Evolutionary conservation across 2,888 invertebrate species (phyloP).

Genomic region (Drosophila mulleri): DNA sequence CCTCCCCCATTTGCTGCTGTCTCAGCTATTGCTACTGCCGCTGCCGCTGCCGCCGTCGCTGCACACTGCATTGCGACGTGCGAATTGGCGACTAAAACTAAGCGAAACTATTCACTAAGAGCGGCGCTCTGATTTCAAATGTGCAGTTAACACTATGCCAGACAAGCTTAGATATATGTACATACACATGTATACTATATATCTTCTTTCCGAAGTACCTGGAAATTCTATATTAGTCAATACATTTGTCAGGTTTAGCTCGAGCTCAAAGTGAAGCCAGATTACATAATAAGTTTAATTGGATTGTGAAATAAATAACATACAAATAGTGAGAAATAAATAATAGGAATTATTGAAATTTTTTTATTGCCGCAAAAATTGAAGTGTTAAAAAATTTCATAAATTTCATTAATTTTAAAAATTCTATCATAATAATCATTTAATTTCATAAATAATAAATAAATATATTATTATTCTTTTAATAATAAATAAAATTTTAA

Average conservation of each 20-base stretch:
- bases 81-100: conserved; percentile 39
- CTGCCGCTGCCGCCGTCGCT: neutral
- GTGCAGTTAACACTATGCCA: neutral
- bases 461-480: too few relatives aligned
- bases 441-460: too few relatives aligned
- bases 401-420: too few relatives aligned
- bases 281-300: too few relatives aligned
- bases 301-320: too few relatives aligned
- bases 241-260: neutral
- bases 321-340: too few relatives aligned
- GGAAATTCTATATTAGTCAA: neutral
- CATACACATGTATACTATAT: neutral
- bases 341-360: too few relatives aligned
- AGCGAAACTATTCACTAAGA: conserved; percentile 34
- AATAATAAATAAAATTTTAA: too few relatives aligned
- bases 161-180: neutral
- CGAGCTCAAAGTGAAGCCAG: neutral
- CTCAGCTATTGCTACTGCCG: neutral
- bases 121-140: conserved; percentile 25
- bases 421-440: too few relatives aligned
- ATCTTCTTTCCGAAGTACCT: neutral
- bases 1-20: conserved; percentile 44
- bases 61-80: conserved; percentile 48
- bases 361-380: too few relatives aligned
- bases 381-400: too few relatives aligned